phyloP scores from a whole-genome alignment of 2,113 vertebrate species.

The Campylomormyrus tamandua region DNA sequence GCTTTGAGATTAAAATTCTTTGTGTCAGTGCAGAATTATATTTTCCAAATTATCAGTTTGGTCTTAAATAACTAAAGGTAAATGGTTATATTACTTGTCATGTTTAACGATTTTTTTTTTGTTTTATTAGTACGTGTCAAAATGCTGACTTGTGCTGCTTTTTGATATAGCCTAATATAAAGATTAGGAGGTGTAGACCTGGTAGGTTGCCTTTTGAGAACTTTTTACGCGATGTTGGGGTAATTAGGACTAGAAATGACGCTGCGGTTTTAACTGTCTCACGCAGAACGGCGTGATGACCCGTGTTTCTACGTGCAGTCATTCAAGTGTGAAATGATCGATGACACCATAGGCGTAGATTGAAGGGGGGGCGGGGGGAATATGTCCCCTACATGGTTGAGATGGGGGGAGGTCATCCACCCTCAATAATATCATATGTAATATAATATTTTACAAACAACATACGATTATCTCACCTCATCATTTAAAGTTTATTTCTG shows the following conservation, averaged over 20 bases:
- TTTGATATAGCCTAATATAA: neutral
- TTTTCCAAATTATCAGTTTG: neutral
- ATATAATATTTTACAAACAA: neutral
- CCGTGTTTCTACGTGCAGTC: neutral
- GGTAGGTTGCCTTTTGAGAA: neutral
- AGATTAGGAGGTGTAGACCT: neutral
- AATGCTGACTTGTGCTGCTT: neutral
- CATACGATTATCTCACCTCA: neutral
- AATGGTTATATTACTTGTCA: neutral
- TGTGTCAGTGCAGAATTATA: neutral
- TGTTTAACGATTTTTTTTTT: neutral
- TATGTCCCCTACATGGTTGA: neutral
- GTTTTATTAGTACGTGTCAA: neutral
- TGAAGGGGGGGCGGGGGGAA: neutral
- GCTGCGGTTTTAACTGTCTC: neutral
- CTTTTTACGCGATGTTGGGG: neutral
- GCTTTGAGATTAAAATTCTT: neutral
- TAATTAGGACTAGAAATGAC: neutral
- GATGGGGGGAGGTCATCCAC: neutral
- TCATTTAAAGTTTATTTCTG: neutral
- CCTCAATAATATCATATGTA: neutral
- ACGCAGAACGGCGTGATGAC: neutral
- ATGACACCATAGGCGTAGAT: too few relatives aligned
- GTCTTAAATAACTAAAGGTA: neutral
- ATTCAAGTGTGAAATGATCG: too few relatives aligned